phyloP scores from a whole-genome alignment of 2,797 vertebrate genomes.

The Acrocephalus scirpaceus region DNA sequence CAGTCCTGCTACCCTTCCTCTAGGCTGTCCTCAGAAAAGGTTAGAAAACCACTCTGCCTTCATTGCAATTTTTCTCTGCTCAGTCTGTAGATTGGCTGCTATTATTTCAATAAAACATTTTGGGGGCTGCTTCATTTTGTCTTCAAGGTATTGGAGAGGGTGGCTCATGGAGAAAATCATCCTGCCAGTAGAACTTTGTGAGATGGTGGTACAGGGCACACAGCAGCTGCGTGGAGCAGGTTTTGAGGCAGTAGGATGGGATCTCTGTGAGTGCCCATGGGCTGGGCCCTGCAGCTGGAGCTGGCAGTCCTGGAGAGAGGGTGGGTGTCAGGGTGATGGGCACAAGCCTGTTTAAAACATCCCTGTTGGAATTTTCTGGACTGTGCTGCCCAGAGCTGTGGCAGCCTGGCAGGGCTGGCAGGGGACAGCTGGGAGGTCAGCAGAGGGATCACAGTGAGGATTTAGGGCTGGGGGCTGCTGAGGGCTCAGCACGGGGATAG shows the following conservation, averaged over 20 bases:
- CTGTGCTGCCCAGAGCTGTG: neutral
- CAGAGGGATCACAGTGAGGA: neutral
- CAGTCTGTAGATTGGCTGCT: neutral
- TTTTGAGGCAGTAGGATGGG: neutral
- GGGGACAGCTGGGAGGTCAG: neutral
- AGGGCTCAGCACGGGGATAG: neutral
- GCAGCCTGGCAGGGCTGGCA: neutral
- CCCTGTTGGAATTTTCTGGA: neutral
- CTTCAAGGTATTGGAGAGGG: neutral
- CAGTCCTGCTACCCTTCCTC: neutral
- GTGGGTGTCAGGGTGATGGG: neutral
- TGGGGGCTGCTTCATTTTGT: neutral
- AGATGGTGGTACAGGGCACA: neutral
- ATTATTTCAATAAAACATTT: neutral
- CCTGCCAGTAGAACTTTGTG: neutral
- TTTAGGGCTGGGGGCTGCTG: neutral
- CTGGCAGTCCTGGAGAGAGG: neutral
- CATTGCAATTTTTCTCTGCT: neutral
- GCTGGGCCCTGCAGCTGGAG: neutral
- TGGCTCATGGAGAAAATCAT: neutral
- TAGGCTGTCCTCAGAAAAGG: neutral
- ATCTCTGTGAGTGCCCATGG: fast-evolving
- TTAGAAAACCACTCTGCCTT: neutral
- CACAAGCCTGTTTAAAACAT: fast-evolving
- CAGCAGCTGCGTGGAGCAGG: neutral